Percentiles rank a stretch among this genome's conserved stretches.
Evolutionary conservation across 2,888 invertebrate genomes (phyloP).

Genomic region (Lasioglossum morio): DNA sequence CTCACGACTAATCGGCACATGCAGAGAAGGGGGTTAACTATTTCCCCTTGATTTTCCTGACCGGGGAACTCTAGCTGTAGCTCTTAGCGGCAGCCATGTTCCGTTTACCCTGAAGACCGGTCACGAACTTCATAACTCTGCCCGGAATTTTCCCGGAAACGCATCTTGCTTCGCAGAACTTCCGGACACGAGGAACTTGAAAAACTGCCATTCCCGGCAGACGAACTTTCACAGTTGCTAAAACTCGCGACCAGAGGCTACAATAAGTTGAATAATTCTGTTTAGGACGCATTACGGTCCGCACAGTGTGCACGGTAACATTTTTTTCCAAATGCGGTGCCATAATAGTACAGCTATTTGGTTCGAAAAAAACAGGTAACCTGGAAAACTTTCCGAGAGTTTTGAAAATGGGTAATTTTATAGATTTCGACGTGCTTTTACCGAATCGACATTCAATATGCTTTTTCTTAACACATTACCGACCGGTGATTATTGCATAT

Average conservation of each 20-base stretch:
- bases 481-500: too few relatives aligned
- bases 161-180: constrained; percentile 41
- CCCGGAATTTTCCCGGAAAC: constrained; percentile 39
- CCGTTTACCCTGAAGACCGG: neutral
- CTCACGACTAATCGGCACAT: too few relatives aligned
- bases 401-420: too few relatives aligned
- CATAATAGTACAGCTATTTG: too few relatives aligned
- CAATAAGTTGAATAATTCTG: neutral
- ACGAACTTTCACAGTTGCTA: neutral
- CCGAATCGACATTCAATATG: too few relatives aligned
- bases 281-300: neutral
- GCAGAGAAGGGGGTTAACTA: neutral
- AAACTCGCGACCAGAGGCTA: neutral
- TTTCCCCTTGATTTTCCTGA: neutral
- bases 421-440: too few relatives aligned
- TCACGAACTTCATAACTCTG: constrained; percentile 36
- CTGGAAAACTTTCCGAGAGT: too few relatives aligned
- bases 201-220: constrained; percentile 47
- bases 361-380: too few relatives aligned
- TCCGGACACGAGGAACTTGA: constrained; percentile 57
- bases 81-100: too few relatives aligned
- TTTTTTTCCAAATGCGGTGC: neutral
- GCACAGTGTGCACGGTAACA: neutral
- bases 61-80: too few relatives aligned
- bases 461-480: too few relatives aligned